phyloP scores from a whole-genome alignment of 2,797 vertebrate species.

The Heterohyrax brucei region DNA sequence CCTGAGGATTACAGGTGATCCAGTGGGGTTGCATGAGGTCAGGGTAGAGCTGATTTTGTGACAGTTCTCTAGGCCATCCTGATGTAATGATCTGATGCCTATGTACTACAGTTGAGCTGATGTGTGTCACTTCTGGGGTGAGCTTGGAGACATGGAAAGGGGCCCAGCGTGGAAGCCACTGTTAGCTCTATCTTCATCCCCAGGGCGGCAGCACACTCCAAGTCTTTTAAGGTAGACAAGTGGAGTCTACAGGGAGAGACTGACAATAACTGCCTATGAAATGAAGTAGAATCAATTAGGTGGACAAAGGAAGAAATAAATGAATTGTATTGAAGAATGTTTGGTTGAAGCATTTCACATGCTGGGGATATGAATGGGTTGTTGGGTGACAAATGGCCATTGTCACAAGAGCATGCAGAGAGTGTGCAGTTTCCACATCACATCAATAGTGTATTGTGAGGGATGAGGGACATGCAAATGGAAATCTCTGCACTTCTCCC shows the following conservation, averaged over 20 bases:
- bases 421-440: neutral
- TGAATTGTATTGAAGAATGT: neutral
- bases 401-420: neutral
- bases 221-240: neutral
- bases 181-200: neutral
- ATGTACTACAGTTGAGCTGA: fast-evolving
- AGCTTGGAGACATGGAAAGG: neutral
- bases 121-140: neutral
- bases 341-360: neutral
- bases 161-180: neutral
- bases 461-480: neutral
- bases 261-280: neutral
- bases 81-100: neutral
- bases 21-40: neutral
- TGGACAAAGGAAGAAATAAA: neutral
- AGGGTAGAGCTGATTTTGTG: neutral
- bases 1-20: neutral
- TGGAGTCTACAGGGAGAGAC: fast-evolving
- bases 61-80: neutral
- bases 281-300: too few species aligned
- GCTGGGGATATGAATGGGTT: neutral
- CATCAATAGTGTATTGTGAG: too few species aligned
- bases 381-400: too few species aligned
- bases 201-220: neutral
- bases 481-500: neutral